Percentiles rank a stretch among this genome's conserved stretches.
Evolutionary conservation across 2,113 vertebrate genomes (phyloP).

Genomic region (Zosterops japonicus): DNA sequence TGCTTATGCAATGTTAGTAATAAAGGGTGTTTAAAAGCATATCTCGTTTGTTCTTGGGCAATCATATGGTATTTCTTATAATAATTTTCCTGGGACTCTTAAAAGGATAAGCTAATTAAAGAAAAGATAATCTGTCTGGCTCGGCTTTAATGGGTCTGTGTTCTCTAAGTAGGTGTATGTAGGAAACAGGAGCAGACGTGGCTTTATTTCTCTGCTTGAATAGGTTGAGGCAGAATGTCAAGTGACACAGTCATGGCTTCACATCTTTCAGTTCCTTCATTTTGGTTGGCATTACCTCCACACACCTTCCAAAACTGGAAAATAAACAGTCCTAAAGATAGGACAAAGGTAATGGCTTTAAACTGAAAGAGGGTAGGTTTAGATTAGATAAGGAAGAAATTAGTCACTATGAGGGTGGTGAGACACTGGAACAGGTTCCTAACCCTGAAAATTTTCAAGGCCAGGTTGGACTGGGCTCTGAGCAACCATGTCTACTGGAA

Average conservation of each 20-base stretch:
- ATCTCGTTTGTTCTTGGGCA: slow-evolving; percentile 54
- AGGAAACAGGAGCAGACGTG: background rate
- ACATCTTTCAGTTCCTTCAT: background rate
- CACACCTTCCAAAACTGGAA: background rate
- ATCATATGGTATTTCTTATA: slow-evolving; percentile 14
- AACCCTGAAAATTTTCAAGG: background rate
- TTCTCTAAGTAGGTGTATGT: background rate
- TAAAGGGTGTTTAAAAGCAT: slow-evolving; percentile 51
- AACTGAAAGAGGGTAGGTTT: background rate
- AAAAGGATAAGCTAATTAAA: slow-evolving; percentile 52
- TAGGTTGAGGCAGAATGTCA: background rate
- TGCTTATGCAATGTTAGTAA: slow-evolving; percentile 59
- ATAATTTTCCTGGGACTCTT: slow-evolving; percentile 49
- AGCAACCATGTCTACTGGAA: background rate
- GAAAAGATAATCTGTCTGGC: slow-evolving; percentile 40
- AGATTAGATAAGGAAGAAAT: background rate
- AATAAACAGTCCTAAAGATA: background rate
- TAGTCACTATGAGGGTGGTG: background rate
- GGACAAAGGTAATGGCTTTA: background rate
- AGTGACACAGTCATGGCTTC: background rate
- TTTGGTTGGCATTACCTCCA: background rate
- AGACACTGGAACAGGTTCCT: background rate
- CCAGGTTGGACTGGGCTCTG: background rate
- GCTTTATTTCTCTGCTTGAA: background rate
- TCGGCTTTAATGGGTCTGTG: background rate